Base-by-base conservation (phyloP, 2,113 vertebrate genomes). In the Cygnus buccinator region DNA sequence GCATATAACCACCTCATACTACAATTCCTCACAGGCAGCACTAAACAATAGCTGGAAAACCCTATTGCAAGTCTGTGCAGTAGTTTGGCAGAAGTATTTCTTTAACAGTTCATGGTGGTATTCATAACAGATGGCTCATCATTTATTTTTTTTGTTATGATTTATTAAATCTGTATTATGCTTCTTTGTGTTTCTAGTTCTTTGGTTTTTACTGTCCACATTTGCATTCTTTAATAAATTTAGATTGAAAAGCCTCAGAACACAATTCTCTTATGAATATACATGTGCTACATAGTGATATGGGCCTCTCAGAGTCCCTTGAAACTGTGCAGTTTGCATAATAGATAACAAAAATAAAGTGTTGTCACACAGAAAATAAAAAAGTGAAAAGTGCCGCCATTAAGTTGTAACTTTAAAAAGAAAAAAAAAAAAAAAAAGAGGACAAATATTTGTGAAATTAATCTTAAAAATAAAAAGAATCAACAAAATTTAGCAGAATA, bases 201-300 rank as follows among this genome's bases (percentile, higher is more conserved):
- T 85, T 77, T 58, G 23, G 13, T 5, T 54, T 91, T 84, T 72
- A 54, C 46, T 75, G 31, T n/a, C 48, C 61, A 23, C 35, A 84
- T 91, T 89, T 93, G 65, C 84, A 89, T 87, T 86, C 87, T 72
- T 89, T 68, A 93, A 75, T 55, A 89, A 93, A 89, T 84, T 48
- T 72, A 46, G 35, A 50, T 6, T 65, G 13, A 71, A 93, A 91
- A 67, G 52, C 37, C 61, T 81, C 39, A 55, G 22, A 86, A 95
- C 29, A 77, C 70, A 86, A 31, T 71, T 71, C 28, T 50, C 48
- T 80, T 58, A 66, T 81, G 21, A 91, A 84, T 78, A 87, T 81
- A 58, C 15, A 78, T 73, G 59, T 62, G 50, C 17, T 37, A 37
- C 29, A 59, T 21, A 35, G 19, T 6, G 48, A 16, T 63, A 52